Evolutionary conservation across 2,888 invertebrate species (phyloP).

Genomic region (Seladonia tumulorum): DNA sequence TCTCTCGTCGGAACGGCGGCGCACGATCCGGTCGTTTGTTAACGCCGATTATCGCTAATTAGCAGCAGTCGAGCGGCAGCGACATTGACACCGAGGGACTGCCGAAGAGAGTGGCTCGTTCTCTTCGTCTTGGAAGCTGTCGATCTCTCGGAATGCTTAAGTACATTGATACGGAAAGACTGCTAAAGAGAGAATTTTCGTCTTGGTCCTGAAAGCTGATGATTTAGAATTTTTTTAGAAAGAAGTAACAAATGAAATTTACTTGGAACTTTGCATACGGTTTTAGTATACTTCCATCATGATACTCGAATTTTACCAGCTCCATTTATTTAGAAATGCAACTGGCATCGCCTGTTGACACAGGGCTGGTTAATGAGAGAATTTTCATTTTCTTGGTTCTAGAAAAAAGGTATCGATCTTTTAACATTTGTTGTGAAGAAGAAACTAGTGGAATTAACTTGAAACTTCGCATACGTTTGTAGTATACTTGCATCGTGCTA

Average conservation of each 20-base stretch:
- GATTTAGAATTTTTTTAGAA: background rate
- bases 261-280: background rate
- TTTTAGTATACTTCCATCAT: background rate
- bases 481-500: no score
- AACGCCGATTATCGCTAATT: conserved; percentile 15
- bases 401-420: no score
- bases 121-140: background rate
- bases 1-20: background rate
- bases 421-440: no score
- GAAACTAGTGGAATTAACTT: no score
- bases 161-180: background rate
- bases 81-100: conserved; percentile 3
- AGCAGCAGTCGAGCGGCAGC: background rate
- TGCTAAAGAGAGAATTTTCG: background rate
- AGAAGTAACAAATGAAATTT: background rate
- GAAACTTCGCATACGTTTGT: no score
- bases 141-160: background rate
- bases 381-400: no score
- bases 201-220: background rate
- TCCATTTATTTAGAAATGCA: background rate
- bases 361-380: no score
- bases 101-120: background rate
- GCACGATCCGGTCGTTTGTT: conserved; percentile 11
- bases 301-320: background rate
- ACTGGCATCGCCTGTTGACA: no score